A percentile compares a stretch with the other conserved stretches of the same genome.
phyloP scores from a whole-genome alignment of 2,113 vertebrate genomes.

The Hystrix cristata region DNA sequence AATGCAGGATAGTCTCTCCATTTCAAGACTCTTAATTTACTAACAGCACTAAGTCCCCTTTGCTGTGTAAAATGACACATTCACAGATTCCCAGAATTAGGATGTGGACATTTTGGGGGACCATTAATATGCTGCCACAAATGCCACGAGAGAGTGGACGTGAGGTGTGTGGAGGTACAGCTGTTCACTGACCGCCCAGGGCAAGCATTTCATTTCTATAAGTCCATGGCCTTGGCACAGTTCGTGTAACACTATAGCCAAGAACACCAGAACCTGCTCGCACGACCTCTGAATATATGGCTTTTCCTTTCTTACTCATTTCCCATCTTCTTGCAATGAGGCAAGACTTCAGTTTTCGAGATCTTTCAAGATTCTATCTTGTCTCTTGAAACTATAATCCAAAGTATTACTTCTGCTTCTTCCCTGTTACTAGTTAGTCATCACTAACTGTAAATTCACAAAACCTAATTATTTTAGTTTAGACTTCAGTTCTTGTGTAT shows the following conservation, averaged over 20 bases:
- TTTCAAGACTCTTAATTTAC: background rate
- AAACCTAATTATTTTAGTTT: background rate
- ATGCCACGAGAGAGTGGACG: background rate
- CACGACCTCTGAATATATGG: background rate
- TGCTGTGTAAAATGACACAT: background rate
- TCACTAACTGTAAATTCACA: background rate
- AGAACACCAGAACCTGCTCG: background rate
- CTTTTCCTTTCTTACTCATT: background rate
- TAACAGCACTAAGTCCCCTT: background rate
- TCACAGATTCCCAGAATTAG: background rate
- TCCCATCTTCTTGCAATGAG: background rate
- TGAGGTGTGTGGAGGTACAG: background rate
- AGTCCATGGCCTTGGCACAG: background rate
- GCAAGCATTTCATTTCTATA: background rate
- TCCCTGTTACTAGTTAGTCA: background rate
- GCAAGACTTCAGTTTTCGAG: background rate
- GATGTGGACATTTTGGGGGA: background rate
- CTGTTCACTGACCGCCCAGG: background rate
- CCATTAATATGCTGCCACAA: background rate
- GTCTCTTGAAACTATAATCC: background rate
- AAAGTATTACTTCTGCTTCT: slow-evolving; percentile 22
- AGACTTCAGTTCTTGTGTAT: background rate
- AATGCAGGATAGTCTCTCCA: background rate
- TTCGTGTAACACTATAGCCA: background rate
- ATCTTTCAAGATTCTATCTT: background rate